Base-by-base conservation (phyloP, 2,113 vertebrate genomes). In the Mobula birostris region DNA sequence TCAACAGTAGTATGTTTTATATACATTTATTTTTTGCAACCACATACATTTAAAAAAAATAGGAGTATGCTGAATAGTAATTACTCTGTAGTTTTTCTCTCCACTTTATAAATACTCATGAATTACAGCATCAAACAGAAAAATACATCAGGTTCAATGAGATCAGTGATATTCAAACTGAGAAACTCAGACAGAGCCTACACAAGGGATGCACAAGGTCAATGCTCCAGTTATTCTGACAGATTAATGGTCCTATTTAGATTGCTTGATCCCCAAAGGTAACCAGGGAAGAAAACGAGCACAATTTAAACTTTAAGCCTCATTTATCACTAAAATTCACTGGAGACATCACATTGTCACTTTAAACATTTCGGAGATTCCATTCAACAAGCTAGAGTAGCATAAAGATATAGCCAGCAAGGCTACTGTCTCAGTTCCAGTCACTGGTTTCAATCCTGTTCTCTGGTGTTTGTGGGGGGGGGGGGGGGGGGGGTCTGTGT, bases 241-340 rank as follows among this genome's bases (percentile, higher is more conserved):
- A 88, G 29, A 88, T 88, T 88, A 17, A n/a, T 17, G 15, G 27
- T 66, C 61, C 29, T 32, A 15, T 63, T 58, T 88, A 88, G 85
- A 88, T 63, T 88, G 85, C 29, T 61, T 88, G 27, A 17, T 88
- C 15, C 29, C 29, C 63, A n/a, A 88, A 32, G 58, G 61, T 88
- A 66, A 88, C 58, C 14, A 88, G 83, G 61, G n/a, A 15, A 29
- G 80, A 19, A 32, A 66, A 66, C 85, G 58, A 63, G 63, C n/a
- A n/a, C 32, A 12, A 88, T 66, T 32, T 66, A 79, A 79, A 79
- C 77, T 79, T 79, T 79, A 32, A 32, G 61, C 29, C 58, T 17
- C 85, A 88, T 66, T 88, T 66, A 66, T 88, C 61, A 32, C 61
- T 66, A 88, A 79, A n/a, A 79, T 79, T 79, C 77, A 79, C 77